A percentile compares a stretch with the other conserved stretches of the same genome.
phyloP scores from a whole-genome alignment of 2,888 invertebrate genomes.

The Herminia tarsipennalis region DNA sequence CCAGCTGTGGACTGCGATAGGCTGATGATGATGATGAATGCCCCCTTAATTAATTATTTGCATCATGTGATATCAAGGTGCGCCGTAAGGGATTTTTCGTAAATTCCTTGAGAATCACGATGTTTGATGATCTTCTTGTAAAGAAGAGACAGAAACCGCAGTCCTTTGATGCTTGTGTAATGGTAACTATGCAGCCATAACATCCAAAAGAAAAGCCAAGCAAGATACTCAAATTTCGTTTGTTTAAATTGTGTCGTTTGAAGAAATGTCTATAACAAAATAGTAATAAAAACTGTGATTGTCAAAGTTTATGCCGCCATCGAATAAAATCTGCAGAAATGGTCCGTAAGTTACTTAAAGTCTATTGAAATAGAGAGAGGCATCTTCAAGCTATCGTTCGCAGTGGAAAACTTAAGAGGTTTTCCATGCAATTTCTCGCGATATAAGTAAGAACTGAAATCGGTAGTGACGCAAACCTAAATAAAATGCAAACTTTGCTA shows the following conservation, averaged over 20 bases:
- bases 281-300: slow-evolving; percentile 53
- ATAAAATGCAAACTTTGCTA: slow-evolving; percentile 9
- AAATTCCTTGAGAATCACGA: too few relatives aligned
- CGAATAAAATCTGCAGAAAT: slow-evolving; percentile 34
- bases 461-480: slow-evolving; percentile 24
- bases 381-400: slow-evolving; percentile 27
- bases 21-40: too few relatives aligned
- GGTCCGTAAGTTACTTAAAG: slow-evolving; percentile 47
- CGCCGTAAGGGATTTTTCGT: too few relatives aligned
- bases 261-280: slow-evolving; percentile 41
- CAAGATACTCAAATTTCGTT: slow-evolving; percentile 11
- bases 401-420: slow-evolving; percentile 27
- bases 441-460: slow-evolving; percentile 22
- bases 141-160: too few relatives aligned
- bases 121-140: too few relatives aligned
- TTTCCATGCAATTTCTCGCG: slow-evolving; percentile 32
- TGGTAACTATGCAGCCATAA: too few relatives aligned
- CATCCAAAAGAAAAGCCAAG: neutral
- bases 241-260: slow-evolving; percentile 16
- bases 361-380: slow-evolving; percentile 40
- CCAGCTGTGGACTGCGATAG: too few relatives aligned
- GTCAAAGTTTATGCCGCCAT: slow-evolving; percentile 45
- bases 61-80: too few relatives aligned
- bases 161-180: too few relatives aligned
- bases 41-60: too few relatives aligned